Percentiles rank a stretch among this genome's conserved stretches.
Evolutionary conservation across 1,140 invertebrate genomes (phyloP).

Genomic region (Sitobion miscanthi): DNA sequence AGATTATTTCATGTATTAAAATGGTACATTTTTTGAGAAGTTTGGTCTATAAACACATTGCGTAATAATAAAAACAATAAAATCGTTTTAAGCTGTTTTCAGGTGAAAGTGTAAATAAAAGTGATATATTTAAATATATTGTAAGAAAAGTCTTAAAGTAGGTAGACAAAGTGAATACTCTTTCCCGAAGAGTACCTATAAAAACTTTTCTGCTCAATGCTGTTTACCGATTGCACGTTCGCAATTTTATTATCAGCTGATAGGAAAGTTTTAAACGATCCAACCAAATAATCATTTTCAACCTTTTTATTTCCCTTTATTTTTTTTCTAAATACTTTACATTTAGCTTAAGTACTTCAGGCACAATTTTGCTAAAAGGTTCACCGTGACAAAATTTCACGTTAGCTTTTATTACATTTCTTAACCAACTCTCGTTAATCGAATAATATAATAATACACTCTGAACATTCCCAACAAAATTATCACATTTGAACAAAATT

Average conservation of each 20-base stretch:
- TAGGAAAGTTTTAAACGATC: constrained; percentile 50
- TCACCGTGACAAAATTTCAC: constrained; percentile 29
- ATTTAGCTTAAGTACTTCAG: constrained; percentile 30
- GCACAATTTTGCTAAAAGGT: constrained; percentile 52
- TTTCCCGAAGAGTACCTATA: neutral
- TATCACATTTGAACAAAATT: neutral
- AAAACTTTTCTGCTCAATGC: constrained; percentile 36
- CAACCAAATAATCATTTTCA: constrained; percentile 40
- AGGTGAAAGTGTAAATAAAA: neutral
- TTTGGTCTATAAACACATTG: neutral
- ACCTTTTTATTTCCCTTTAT: constrained; percentile 20
- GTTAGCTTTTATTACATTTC: constrained; percentile 48
- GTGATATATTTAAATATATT: constrained; percentile 20
- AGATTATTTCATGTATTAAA: neutral
- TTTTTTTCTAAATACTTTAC: constrained; percentile 46
- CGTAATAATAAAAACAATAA: constrained; percentile 27
- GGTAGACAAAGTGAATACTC: neutral
- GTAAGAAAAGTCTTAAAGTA: neutral
- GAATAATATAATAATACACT: constrained; percentile 35
- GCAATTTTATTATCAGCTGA: constrained; percentile 50
- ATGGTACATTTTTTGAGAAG: neutral
- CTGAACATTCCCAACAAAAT: neutral
- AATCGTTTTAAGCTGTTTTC: neutral
- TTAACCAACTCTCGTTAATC: constrained; percentile 47
- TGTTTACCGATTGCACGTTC: neutral